Conservation (phyloP, 2,113 vertebrate genomes). For the Dascyllus trimaculatus region DNA sequence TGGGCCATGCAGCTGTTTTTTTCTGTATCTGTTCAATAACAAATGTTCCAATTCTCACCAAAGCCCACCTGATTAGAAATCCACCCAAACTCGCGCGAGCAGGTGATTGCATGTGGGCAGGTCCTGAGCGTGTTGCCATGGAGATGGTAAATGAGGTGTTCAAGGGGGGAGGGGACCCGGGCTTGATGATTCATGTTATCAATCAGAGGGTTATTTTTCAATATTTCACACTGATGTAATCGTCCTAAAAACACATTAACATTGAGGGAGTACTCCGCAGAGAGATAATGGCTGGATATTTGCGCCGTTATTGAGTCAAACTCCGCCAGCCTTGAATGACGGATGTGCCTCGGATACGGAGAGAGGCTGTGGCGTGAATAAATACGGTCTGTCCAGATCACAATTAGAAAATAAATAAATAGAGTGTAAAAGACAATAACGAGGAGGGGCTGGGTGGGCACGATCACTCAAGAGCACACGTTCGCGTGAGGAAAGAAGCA, state of each 20-base stretch:
- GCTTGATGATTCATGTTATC: constrained; percentile 79
- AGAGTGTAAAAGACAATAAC: constrained; percentile 68
- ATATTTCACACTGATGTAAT: constrained; percentile 84
- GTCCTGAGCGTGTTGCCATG: constrained; percentile 21
- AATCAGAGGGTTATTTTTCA: constrained; percentile 80
- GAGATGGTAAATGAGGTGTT: constrained; percentile 77
- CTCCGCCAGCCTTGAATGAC: constrained; percentile 78
- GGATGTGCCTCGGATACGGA: constrained; percentile 67
- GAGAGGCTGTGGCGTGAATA: constrained; percentile 49
- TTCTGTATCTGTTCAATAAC: constrained; percentile 64
- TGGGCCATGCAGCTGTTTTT: constrained; percentile 68
- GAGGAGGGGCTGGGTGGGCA: constrained; percentile 56
- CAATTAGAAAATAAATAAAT: constrained; percentile 81
- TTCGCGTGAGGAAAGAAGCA: constrained; percentile 37
- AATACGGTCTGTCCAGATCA: constrained; percentile 50
- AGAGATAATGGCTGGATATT: constrained; percentile 80
- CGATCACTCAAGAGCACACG: constrained; percentile 56
- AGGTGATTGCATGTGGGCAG: constrained; percentile 53
- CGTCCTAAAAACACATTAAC: constrained; percentile 83
- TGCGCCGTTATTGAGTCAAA: constrained; percentile 70
- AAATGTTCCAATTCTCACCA: constrained; percentile 47
- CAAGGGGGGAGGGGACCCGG: constrained; percentile 52
- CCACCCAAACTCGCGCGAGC: constrained; percentile 26
- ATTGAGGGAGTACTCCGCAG: constrained; percentile 72
- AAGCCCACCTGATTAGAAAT: constrained; percentile 30